Evolutionary conservation across 2,888 invertebrate species (phyloP).

Genomic region (Nephrotoma appendiculata): DNA sequence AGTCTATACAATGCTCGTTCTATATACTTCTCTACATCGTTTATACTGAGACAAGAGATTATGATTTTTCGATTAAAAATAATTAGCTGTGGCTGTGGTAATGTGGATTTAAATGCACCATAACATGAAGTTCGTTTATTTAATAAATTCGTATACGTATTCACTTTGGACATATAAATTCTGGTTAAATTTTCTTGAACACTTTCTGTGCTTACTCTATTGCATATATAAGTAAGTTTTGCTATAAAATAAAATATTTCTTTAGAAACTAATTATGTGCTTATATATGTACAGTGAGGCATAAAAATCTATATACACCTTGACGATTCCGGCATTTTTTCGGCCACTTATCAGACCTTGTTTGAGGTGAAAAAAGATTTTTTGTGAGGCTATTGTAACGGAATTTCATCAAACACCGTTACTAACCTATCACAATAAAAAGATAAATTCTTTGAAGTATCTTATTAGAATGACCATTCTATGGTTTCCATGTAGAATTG

Average conservation of each 20-base stretch:
- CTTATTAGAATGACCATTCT: no score
- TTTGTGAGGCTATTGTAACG: no score
- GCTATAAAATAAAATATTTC: background rate
- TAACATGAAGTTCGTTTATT: background rate
- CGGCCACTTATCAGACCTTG: no score
- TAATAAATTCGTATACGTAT: background rate
- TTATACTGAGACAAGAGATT: background rate
- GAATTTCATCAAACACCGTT: no score
- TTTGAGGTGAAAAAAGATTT: no score
- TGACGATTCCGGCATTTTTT: no score
- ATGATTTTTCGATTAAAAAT: background rate
- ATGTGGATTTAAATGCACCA: background rate
- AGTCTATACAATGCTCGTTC: background rate
- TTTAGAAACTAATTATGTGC: background rate
- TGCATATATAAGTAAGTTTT: background rate
- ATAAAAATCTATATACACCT: no score
- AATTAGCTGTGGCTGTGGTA: background rate
- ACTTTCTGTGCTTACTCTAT: background rate
- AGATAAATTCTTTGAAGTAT: no score
- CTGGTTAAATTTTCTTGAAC: background rate
- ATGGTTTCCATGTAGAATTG: no score
- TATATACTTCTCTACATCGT: background rate
- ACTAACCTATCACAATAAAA: no score
- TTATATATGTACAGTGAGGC: background rate
- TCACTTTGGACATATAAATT: background rate